Percentiles rank a stretch among this genome's conserved stretches.
Evolutionary conservation across 1,140 invertebrate genomes (phyloP).

Genomic region (Meloidogyne chitwoodi): DNA sequence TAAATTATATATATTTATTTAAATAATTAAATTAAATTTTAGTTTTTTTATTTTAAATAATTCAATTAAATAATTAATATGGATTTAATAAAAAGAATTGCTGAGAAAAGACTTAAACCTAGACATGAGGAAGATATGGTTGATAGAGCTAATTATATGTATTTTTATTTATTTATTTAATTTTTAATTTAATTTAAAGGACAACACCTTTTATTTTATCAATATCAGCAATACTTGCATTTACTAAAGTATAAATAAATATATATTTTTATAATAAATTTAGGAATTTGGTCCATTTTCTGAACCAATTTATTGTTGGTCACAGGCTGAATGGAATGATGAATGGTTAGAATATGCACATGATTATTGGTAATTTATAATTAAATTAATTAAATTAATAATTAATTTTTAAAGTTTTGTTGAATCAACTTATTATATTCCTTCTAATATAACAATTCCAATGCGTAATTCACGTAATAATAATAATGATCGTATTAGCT

Average conservation of each 20-base stretch:
- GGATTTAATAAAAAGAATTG: background rate
- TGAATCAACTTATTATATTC: background rate
- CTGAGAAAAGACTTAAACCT: background rate
- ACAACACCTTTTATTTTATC: background rate
- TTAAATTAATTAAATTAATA: background rate
- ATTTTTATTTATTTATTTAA: background rate
- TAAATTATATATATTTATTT: too few species aligned
- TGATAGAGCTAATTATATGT: background rate
- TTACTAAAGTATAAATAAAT: background rate
- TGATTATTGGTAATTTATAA: background rate
- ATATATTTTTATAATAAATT: background rate
- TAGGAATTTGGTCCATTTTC: background rate
- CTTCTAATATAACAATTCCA: background rate
- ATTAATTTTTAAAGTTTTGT: background rate
- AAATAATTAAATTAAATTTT: too few species aligned
- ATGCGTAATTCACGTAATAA: background rate
- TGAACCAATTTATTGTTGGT: background rate
- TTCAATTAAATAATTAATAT: background rate
- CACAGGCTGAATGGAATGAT: background rate
- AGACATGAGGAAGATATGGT: background rate
- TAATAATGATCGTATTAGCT: background rate
- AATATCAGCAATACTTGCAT: background rate
- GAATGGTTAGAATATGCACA: background rate
- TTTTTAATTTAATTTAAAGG: background rate
- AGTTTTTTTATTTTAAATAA: too few species aligned